A percentile compares a stretch with the other conserved stretches of the same genome.
phyloP scores from a whole-genome alignment of 2,888 invertebrate genomes.

The Euplexia lucipara region DNA sequence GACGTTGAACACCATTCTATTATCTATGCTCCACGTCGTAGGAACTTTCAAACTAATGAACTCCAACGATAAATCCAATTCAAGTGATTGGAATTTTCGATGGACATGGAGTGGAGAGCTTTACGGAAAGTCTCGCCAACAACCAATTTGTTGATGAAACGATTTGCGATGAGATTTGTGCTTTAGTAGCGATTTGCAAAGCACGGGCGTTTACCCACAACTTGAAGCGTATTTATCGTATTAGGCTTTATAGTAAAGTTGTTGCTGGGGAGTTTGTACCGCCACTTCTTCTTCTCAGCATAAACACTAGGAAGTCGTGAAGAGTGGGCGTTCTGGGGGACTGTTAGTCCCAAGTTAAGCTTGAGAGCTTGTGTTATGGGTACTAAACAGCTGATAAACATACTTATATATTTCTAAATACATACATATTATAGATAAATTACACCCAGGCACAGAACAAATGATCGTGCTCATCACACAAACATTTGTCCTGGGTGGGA shows the following conservation, averaged over 20 bases:
- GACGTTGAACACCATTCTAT: slow-evolving; percentile 5
- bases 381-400: too few relatives aligned
- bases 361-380: too few relatives aligned
- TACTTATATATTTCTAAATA: too few relatives aligned
- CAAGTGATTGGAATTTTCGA: slow-evolving; percentile 40
- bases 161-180: slow-evolving; percentile 16
- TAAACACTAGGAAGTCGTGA: too few relatives aligned
- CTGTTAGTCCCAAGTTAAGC: too few relatives aligned
- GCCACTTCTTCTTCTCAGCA: too few relatives aligned
- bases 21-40: slow-evolving; percentile 4
- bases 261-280: too few relatives aligned
- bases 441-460: too few relatives aligned
- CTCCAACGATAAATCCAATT: slow-evolving; percentile 31
- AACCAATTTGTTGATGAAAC: slow-evolving; percentile 40
- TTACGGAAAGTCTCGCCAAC: slow-evolving; percentile 2
- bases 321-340: too few relatives aligned
- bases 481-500: too few relatives aligned
- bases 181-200: slow-evolving; percentile 6
- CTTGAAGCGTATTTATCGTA: slow-evolving; percentile 28
- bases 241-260: slow-evolving; percentile 17
- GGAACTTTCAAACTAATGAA: slow-evolving; percentile 17
- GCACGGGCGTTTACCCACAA: slow-evolving; percentile 8
- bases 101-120: slow-evolving; percentile 12
- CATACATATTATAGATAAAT: too few relatives aligned
- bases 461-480: too few relatives aligned